Evolutionary conservation across 2,797 vertebrate genomes (phyloP).

Genomic region (Nannoperca obscura): DNA sequence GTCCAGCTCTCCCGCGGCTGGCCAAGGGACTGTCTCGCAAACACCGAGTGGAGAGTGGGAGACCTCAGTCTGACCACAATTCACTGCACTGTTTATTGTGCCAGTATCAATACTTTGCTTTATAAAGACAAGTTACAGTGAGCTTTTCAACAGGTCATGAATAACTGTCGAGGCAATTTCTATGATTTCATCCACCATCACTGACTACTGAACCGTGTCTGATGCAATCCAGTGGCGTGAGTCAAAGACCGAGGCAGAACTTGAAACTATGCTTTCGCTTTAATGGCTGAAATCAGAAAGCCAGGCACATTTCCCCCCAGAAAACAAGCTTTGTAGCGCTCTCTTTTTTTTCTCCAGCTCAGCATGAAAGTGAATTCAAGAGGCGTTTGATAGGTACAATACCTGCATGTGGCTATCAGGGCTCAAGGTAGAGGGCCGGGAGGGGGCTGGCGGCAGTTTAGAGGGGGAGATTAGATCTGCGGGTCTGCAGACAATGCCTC

Average conservation of each 20-base stretch:
- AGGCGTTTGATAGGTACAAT: constrained; percentile 67
- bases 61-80: constrained; percentile 59
- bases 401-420: constrained; percentile 70
- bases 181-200: constrained; percentile 66
- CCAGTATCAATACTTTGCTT: constrained; percentile 63
- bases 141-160: constrained; percentile 62
- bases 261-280: constrained; percentile 43
- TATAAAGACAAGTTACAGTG: constrained; percentile 47
- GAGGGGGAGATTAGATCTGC: constrained; percentile 73
- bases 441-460: constrained; percentile 57
- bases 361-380: constrained; percentile 53
- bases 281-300: constrained; percentile 65
- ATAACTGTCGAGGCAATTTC: constrained; percentile 48
- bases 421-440: constrained; percentile 56
- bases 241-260: constrained; percentile 51
- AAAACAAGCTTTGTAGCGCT: constrained; percentile 29
- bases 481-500: constrained; percentile 77
- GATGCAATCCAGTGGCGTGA: constrained; percentile 59
- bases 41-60: constrained; percentile 43
- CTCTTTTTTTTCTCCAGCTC: constrained; percentile 45
- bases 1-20: constrained; percentile 69
- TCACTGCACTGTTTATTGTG: constrained; percentile 54
- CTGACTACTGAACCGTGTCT: constrained; percentile 58
- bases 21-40: constrained; percentile 61
- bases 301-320: constrained; percentile 49